Base-by-base conservation (phyloP, 2,113 vertebrate species). In the Clarias magur region DNA sequence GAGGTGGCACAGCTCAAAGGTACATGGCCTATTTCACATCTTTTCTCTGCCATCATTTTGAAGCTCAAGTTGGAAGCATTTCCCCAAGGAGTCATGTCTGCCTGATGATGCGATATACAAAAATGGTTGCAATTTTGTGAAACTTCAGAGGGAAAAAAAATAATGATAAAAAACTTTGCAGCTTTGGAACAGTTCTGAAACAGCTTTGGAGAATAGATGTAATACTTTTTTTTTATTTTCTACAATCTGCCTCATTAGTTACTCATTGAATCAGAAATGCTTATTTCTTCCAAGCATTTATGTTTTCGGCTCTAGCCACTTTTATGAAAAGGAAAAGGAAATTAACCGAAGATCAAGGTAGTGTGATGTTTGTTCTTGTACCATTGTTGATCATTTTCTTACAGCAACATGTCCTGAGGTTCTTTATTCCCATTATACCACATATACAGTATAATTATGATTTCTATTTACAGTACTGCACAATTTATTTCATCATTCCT, bases 1-100 rank as follows among this genome's bases (percentile, higher is more conserved):
- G 48, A 67, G 53, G 82, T 70, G 65, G 82, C 48, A 56, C 56
- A 83, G 62, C 82, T 83, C 42, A 42, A 83, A 67, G 13, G 38
- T 54, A 27, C 82, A 83, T 42, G 63, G 42, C 63, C 82, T 53
- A 70, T 83, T 68, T 70, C 63, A 70, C 62, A 54, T 30, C 82
- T 68, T 68, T 83, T 83, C 82, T 68, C 13, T 68, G 62, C 23
- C 65, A 38, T 7, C 62, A 54, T 42, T 83, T 68, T 83, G 80
- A 34, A 80, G 15, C 54, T 25, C n/a, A 60, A n/a, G 59, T 82
- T 30, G 63, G 63, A 67, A 42, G 25, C 63, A 15, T 25, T n/a
- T 67, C 63, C 25, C 23, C 15, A 0, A 13, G 79, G 57, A 25
- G 56, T 12, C 15, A 42, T 3, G 13, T 65, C 21, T 63, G 81